Evolutionary conservation across 37 sponge, comb jelly and placozoan species (phyloP), one percentile per base, ranked within the genome.

Genomic region (Oopsacas minuta): DNA sequence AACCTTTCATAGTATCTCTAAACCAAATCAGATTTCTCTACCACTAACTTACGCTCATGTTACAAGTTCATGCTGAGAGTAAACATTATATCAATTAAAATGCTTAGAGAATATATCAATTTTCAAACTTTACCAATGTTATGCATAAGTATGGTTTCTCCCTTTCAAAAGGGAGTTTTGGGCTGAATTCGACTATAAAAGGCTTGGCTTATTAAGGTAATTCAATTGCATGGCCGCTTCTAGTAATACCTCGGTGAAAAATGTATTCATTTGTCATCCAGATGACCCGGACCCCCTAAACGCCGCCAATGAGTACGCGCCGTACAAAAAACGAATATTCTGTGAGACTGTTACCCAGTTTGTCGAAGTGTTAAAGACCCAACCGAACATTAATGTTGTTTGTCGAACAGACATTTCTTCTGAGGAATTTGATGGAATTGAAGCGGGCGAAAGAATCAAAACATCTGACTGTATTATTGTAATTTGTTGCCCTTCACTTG

Each of bases 131-230:
- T n/a, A n/a, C n/a, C n/a, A n/a, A n/a, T n/a, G n/a, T 61, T 61
- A 61, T 61, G 75, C 75, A 61, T 34, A 61, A 61, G 28, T 3
- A 25, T 61, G 75, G 22, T 25, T 25, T 61, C 75, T 61, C 75
- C 75, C 75, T 61, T 61, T n/a, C 51, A 61, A 34, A 61, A 61
- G 75, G 75, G 75, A 61, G 75, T 61, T 61, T 61, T n/a, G 5
- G 22, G 22, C 75, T 61, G 3, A 20, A 61, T 61, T 61, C 22
- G 22, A 42, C 49, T 61, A 61, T 61, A 61, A 61, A 61, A 61
- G 75, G 17, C 22, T 61, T 34, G 22, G 28, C 22, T 25, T 12
- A 5, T 32, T 61, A 8, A 42, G 15, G 15, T 42, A 25, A 20
- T 20, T 61, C 28, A 61, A 61, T 46, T 46, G 51, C 12, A n/a